Conservation (phyloP, 2,113 vertebrate genomes). For the Megalops atlanticus region DNA sequence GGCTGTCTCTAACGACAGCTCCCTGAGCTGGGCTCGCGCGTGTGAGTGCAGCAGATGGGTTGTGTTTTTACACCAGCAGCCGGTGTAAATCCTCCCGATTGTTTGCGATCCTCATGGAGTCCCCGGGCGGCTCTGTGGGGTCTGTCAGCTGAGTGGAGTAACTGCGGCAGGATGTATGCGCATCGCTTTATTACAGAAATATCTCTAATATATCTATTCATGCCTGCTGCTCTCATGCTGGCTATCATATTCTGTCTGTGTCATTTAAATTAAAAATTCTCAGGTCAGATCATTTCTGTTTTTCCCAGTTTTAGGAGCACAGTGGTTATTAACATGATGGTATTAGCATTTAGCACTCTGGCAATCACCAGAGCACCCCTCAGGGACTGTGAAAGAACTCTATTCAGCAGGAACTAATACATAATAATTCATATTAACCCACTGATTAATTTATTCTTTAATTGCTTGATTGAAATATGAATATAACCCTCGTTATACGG, state of each 20-base stretch:
- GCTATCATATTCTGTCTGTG: background rate
- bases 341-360: too few relatives aligned
- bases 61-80: too few relatives aligned
- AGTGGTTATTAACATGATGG: background rate
- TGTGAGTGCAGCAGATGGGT: too few relatives aligned
- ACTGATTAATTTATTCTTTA: background rate
- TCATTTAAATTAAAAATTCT: background rate
- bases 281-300: too few relatives aligned
- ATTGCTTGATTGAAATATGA: background rate
- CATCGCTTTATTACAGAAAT: too few relatives aligned
- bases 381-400: background rate
- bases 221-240: background rate
- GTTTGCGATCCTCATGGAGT: too few relatives aligned
- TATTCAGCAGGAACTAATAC: background rate
- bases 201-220: background rate
- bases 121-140: too few relatives aligned
- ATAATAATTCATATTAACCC: background rate
- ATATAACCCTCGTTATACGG: conserved; percentile 1
- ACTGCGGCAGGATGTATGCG: too few relatives aligned
- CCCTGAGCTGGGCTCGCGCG: too few relatives aligned
- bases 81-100: too few relatives aligned
- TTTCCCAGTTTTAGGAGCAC: background rate
- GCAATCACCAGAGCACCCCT: background rate
- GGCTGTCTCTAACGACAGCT: too few relatives aligned
- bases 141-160: too few relatives aligned